Evolutionary conservation across 2,888 invertebrate genomes (phyloP).

Genomic region (Euproctis similis): DNA sequence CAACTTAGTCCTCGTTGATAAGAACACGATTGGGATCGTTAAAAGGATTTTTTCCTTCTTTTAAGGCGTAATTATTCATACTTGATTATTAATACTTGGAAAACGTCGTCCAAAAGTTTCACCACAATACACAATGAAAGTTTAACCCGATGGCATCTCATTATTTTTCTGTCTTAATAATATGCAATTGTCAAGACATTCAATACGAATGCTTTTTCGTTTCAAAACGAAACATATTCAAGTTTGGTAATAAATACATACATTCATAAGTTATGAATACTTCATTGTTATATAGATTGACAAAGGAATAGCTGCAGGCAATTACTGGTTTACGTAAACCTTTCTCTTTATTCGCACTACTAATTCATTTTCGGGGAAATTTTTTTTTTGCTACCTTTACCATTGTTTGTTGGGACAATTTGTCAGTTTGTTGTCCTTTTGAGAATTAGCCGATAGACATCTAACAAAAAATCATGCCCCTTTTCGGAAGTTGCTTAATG

Average conservation of each 20-base stretch:
- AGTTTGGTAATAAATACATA: slow-evolving; percentile 28
- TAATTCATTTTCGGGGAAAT: slow-evolving; percentile 34
- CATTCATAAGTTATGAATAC: slow-evolving; percentile 25
- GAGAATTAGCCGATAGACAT: slow-evolving; percentile 48
- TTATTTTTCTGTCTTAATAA: too few relatives aligned
- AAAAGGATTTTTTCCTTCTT: slow-evolving; percentile 46
- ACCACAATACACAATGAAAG: slow-evolving; percentile 10
- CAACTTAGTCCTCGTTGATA: slow-evolving; percentile 37
- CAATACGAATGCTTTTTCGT: slow-evolving; percentile 22
- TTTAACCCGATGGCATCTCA: slow-evolving; percentile 9
- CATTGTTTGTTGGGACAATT: slow-evolving; percentile 64
- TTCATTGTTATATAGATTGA: slow-evolving; percentile 25
- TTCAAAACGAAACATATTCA: slow-evolving; percentile 26
- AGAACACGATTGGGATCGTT: slow-evolving; percentile 32
- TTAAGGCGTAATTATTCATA: slow-evolving; percentile 22
- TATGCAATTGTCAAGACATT: slow-evolving; percentile 25
- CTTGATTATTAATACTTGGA: slow-evolving; percentile 19
- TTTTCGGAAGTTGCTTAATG: slow-evolving; percentile 70
- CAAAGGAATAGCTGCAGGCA: slow-evolving; percentile 37
- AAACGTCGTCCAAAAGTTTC: slow-evolving; percentile 15
- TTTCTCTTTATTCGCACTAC: slow-evolving; percentile 35
- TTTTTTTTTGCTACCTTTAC: slow-evolving; percentile 38
- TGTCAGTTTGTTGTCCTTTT: slow-evolving; percentile 68
- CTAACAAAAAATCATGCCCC: slow-evolving; percentile 50
- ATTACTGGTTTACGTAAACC: slow-evolving; percentile 42